Evolutionary conservation across 2,113 vertebrate genomes (phyloP), one percentile per base, ranked within the genome.

Genomic region (Polypterus bichir): DNA sequence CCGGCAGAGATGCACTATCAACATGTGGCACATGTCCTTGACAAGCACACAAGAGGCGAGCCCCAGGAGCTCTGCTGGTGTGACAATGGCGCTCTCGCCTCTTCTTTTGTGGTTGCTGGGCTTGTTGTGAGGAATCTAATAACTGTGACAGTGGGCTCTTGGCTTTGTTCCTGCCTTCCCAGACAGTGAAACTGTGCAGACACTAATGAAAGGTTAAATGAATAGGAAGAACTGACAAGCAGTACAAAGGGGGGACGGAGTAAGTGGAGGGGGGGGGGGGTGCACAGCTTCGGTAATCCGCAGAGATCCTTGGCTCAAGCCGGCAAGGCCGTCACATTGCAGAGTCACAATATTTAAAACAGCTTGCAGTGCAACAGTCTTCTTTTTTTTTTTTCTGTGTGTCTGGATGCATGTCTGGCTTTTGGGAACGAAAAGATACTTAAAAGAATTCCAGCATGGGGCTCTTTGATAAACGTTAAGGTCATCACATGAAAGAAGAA

Each of bases 131-230:
- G 89, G 92, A 97, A 97, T 98, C 92, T 95, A 98, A 97, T 98
- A 97, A 98, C 86, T 94, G 91, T 95, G 92, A 94, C 92, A 92
- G 92, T 91, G 88, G 88, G 89, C 86, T 89, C 91, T 92, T 93
- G 82, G 88, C 86, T 83, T 89, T 90, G 86, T 84, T 88, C 88
- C 87, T 85, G 85, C 83, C 82, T 87, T 85, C 82, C 77, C 79
- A 89, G 85, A 87, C 85, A 83, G 87, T 88, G 85, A 88, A 88
- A 74, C 88, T 88, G 85, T 86, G 84, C 88, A 88, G 88, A 87
- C 88, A 86, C 87, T 95, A 93, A 93, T 93, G 90, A 95, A 93
- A 97, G 91, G 91, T 94, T 95, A 96, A 95, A 94, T 91, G 92
- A 95, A 93, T 91, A 91, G 88, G 87, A 91, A 89, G 88, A 89